phyloP scores from a whole-genome alignment of 2,113 vertebrate genomes.

The Mustelus asterias region DNA sequence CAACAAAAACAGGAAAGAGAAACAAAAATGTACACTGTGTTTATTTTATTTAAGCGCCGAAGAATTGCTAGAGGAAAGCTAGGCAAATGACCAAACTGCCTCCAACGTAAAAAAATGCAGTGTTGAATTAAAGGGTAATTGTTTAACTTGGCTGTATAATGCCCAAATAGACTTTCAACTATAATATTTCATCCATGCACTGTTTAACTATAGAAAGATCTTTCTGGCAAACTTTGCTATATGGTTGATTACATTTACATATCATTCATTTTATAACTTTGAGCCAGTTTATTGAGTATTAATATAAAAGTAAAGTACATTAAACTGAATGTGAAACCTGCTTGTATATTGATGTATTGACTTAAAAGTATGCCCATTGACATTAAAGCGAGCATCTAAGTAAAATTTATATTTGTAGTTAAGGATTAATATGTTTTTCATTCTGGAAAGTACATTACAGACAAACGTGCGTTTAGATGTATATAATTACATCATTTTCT shows the following conservation, averaged over 20 bases:
- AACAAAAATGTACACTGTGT: constrained; percentile 16
- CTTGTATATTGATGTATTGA: neutral
- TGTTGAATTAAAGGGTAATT: constrained; percentile 29
- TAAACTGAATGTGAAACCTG: neutral
- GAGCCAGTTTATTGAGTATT: neutral
- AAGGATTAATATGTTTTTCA: neutral
- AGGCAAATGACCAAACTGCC: neutral
- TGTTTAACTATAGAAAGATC: neutral
- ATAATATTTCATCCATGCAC: constrained; percentile 31
- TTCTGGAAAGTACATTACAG: constrained; percentile 41
- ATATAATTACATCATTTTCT: constrained; percentile 71
- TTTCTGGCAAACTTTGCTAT: neutral
- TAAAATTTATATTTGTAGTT: constrained; percentile 21
- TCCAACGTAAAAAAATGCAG: neutral
- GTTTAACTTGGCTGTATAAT: constrained; percentile 29
- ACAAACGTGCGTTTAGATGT: constrained; percentile 78
- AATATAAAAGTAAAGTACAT: neutral
- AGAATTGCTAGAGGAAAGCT: neutral
- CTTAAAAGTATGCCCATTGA: neutral
- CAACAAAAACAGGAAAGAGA: constrained; percentile 15
- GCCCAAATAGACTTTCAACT: neutral
- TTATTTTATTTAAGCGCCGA: neutral
- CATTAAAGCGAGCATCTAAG: neutral
- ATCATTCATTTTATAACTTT: constrained; percentile 6
- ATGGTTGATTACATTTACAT: constrained; percentile 1